Base-by-base conservation (phyloP, 2,797 vertebrate genomes). In the Crenuchus spilurus region DNA sequence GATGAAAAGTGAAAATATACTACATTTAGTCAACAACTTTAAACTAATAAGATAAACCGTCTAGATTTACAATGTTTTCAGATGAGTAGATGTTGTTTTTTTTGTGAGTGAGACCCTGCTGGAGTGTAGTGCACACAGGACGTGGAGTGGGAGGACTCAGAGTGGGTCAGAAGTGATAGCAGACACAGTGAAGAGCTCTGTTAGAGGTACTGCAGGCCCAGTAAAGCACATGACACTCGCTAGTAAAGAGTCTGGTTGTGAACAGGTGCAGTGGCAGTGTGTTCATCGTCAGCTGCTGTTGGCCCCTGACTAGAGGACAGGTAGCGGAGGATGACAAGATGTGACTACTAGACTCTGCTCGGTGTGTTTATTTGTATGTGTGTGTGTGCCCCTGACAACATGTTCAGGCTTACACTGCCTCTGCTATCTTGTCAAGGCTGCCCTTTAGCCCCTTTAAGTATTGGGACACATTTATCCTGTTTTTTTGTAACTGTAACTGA, bases 341-440 rank as follows among this genome's bases (percentile, higher is more conserved):
- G 68, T 58, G 80, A 71, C 70, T 60, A 72, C 49, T 63, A 42
- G 65, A 41, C 64, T 58, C 70, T 63, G 64, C 54, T 68, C 70
- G 63, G 33, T 54, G 44, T 73, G 74, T 73, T 65, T 72, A 35
- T 74, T 41, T 60, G 48, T 76, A 68, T 31, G 41, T 52, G 61
- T 75, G 58, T 63, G 52, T 75, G 71, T 28, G 61, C 37, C 65
- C 66, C 84, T 88, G 84, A 86, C 84, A 84, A 89, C 76, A 86
- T 54, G 60, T 70, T 70, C 46, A 70, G 66, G n/a, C 74, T 65
- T 72, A 30, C 60, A 64, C 31, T 49, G 58, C 13, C 26, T 65
- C 30, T 24, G 49, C 33, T 41, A 39, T 65, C 30, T n/a, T 57
- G 49, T 70, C 65, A 33, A 61, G 14, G 22, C 58, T 84, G 88